Base-by-base conservation (phyloP, 2,888 invertebrate species). In the Drosophila paramelanica region DNA sequence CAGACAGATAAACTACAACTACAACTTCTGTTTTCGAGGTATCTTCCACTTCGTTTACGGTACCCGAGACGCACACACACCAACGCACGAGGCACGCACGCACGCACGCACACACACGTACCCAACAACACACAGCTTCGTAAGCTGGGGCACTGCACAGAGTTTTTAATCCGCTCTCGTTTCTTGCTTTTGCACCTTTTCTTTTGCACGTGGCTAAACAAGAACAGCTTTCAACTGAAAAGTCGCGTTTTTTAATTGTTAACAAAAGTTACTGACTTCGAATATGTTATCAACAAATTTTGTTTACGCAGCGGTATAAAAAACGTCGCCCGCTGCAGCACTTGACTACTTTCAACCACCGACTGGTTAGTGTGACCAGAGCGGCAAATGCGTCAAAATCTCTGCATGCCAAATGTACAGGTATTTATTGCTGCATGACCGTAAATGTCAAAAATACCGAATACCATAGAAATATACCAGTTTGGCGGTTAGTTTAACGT, bases 231-330 rank as follows among this genome's bases (percentile, higher is more conserved):
- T 7, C 13, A 20, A 42, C 38, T 55, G 10, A 33, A 8, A 51
- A 56, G 31, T 13, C 25, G 57, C 45, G 51, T 46, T 49, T 49
- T 39, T 60, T 46, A 17, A 4, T 25, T 17, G 47, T 38, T 51
- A 47, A 45, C 10, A 13, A 13, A 36, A 43, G 42, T 8, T 51
- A 10, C 41, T 17, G 39, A 38, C 45, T 53, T 42, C 13, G 36
- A 47, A 67, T 67, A 70, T 65, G 76, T 78, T 84, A 81, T 81
- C 82, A 84, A 76, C 62, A 64, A 53, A 56, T 70, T 67, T 82
- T 82, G 81, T 82, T 82, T 85, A 82, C 81, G 73, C 68, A 77
- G 77, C 77, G 64, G 67, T 45, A 58, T 57, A 60, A 67, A 53
- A 52, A 56, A 56, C 68, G 55, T 46, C 72, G 62, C 57, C 68